phyloP scores from a whole-genome alignment of 2,888 invertebrate species.

The Xestoiulus laeticollis region DNA sequence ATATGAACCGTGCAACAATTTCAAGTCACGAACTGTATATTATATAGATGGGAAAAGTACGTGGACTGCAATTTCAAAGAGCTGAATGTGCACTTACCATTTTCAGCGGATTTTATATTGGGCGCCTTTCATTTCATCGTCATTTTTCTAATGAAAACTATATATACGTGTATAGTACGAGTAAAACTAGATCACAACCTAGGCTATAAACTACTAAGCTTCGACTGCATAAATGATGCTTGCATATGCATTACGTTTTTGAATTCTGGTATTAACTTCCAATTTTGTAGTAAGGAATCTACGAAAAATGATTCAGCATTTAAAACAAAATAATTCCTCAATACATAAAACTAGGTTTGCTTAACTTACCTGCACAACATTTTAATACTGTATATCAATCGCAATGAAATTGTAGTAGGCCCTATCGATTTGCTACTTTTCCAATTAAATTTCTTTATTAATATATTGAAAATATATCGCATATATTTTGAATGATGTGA shows the following conservation, averaged over 20 bases:
- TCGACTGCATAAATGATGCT: neutral
- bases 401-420: too few species aligned
- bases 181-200: neutral
- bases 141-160: constrained; percentile 31
- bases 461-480: too few species aligned
- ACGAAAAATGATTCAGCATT: neutral
- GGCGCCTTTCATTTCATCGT: constrained; percentile 3
- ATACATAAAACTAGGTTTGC: too few species aligned
- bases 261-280: too few species aligned
- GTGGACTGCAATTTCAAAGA: constrained; percentile 41
- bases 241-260: neutral
- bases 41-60: constrained; percentile 39
- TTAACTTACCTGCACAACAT: too few species aligned
- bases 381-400: too few species aligned
- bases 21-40: constrained; percentile 40
- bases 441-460: too few species aligned
- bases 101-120: neutral
- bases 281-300: neutral
- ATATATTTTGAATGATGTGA: too few species aligned
- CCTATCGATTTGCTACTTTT: too few species aligned
- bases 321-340: too few species aligned
- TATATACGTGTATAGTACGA: neutral
- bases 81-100: constrained; percentile 23
- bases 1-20: constrained; percentile 43
- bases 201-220: neutral